phyloP scores from a whole-genome alignment of 2,888 invertebrate genomes.

The Dasysyrphus tricinctus region DNA sequence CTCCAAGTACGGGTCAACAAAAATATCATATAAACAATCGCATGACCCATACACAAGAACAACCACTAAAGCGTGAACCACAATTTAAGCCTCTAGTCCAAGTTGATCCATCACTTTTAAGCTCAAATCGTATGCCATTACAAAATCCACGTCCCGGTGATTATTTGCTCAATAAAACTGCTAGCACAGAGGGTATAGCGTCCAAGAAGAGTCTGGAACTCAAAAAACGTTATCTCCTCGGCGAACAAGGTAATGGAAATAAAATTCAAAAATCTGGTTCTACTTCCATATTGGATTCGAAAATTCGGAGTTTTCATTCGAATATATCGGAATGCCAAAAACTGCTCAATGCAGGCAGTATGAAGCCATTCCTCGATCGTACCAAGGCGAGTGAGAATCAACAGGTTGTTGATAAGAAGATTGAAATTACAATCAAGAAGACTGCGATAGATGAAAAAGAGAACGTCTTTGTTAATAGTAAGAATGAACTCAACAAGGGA shows the following conservation, averaged over 20 bases:
- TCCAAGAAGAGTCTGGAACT: conserved; percentile 94
- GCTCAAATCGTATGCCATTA: conserved; percentile 83
- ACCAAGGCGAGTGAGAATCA: conserved; percentile 79
- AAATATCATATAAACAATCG: conserved; percentile 77
- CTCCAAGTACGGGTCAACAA: conserved; percentile 75
- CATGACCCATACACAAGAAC: conserved; percentile 77
- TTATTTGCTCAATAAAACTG: conserved; percentile 91
- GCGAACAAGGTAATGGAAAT: conserved; percentile 87
- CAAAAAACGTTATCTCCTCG: conserved; percentile 92
- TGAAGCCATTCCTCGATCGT: conserved; percentile 87
- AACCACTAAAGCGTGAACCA: conserved; percentile 77
- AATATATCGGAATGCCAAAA: conserved; percentile 95
- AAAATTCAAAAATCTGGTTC: conserved; percentile 92
- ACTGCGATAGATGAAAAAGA: conserved; percentile 82
- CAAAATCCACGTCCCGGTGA: conserved; percentile 88
- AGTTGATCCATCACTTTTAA: conserved; percentile 82
- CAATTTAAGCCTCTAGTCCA: conserved; percentile 83
- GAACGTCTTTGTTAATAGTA: conserved; percentile 82
- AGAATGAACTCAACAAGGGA: conserved; percentile 82
- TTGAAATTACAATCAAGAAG: conserved; percentile 81
- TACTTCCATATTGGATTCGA: conserved; percentile 92
- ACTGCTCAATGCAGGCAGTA: conserved; percentile 90
- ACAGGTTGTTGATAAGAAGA: conserved; percentile 76
- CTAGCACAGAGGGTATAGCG: conserved; percentile 94
- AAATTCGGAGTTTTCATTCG: conserved; percentile 92